Percentiles rank a stretch among this genome's conserved stretches.
These are phyloP conservation scores for Naja naja DNA, from an alignment of 2,113 vertebrate species.

Conservation along the genomic window DNA sequence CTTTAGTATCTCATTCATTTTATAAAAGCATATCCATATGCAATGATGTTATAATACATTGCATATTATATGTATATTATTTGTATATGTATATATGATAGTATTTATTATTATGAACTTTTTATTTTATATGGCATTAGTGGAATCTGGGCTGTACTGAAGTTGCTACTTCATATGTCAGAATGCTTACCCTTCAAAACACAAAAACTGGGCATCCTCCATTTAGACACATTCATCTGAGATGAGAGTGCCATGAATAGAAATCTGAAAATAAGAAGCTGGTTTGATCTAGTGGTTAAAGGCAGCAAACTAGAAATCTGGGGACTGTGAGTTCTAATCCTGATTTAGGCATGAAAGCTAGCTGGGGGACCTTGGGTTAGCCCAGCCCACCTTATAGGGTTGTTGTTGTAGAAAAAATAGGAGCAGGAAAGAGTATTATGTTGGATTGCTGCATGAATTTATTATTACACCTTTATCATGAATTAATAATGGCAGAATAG, in stretches of 20 bases:
- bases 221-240: not conserved
- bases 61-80: not conserved
- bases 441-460: not conserved
- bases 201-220: not conserved
- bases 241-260: not conserved
- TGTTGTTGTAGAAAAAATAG: not conserved
- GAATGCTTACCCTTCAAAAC: not conserved
- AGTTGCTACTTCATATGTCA: not conserved
- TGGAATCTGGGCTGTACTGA: not conserved
- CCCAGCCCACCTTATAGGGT: not conserved
- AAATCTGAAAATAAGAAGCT: not conserved
- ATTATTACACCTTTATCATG: too few relatives aligned
- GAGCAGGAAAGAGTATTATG: not conserved
- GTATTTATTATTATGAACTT: not conserved
- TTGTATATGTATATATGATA: not conserved
- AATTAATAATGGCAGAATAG: not conserved
- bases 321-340: not conserved
- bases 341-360: not conserved
- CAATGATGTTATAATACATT: not conserved
- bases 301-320: not conserved
- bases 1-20: not conserved
- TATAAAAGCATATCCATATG: not conserved
- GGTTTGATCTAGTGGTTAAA: not conserved
- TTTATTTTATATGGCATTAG: not conserved
- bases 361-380: not conserved